A percentile compares a stretch with the other conserved stretches of the same genome.
Evolutionary conservation across 2,113 vertebrate species (phyloP).

Genomic region (Daphoenositta chrysoptera): DNA sequence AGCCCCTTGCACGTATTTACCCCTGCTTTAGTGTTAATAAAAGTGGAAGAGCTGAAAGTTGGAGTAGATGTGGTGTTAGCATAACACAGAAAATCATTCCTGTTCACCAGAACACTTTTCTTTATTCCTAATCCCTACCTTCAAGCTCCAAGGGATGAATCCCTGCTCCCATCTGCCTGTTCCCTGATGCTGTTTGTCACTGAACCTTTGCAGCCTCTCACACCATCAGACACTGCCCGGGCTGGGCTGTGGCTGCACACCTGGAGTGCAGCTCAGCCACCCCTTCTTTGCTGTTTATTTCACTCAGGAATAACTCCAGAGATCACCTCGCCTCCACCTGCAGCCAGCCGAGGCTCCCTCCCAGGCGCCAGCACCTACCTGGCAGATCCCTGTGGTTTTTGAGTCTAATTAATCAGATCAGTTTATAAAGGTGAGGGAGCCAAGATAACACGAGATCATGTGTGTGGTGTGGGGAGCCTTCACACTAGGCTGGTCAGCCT

Average conservation of each 20-base stretch:
- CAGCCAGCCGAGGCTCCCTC: not conserved
- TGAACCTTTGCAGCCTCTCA: not conserved
- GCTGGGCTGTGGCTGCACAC: not conserved
- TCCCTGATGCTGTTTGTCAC: not conserved
- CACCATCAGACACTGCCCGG: not conserved
- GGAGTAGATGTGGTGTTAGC: not conserved
- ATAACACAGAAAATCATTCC: not conserved
- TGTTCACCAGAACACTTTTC: not conserved
- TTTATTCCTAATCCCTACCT: not conserved
- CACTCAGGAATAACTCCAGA: rapidly evolving
- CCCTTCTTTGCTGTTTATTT: not conserved
- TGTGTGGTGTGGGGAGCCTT: not conserved
- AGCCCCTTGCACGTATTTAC: not conserved
- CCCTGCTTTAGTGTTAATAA: not conserved
- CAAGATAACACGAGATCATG: not conserved
- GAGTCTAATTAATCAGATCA: not conserved
- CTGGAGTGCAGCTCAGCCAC: not conserved
- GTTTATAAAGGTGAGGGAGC: not conserved
- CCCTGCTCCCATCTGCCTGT: not conserved
- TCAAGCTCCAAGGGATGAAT: not conserved
- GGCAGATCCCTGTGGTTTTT: not conserved
- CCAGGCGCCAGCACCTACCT: not conserved
- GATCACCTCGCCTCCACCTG: not conserved
- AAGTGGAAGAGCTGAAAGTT: not conserved
- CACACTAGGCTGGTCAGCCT: not conserved